Percentiles rank a stretch among this genome's conserved stretches.
Conservation (phyloP, 2,888 invertebrate genomes). For the Sinopyrophorus schimmeli region DNA sequence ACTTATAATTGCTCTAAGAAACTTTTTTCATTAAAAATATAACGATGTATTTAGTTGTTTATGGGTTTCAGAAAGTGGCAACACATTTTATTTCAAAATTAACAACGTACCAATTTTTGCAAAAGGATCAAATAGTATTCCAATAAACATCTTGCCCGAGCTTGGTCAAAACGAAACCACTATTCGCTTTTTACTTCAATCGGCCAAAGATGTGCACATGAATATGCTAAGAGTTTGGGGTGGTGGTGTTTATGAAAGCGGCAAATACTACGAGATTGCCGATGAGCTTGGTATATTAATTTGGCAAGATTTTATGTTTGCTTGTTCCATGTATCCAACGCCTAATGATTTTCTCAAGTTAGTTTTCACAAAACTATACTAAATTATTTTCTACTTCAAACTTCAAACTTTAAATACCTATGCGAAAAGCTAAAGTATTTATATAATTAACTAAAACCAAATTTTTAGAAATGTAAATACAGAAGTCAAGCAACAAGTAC, state of each 20-base stretch:
- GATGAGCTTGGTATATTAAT: slow-evolving; percentile 89
- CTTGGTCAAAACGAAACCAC: slow-evolving; percentile 60
- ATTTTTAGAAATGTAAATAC: slow-evolving; percentile 64
- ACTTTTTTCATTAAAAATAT: no score
- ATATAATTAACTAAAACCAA: neutral
- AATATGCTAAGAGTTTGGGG: slow-evolving; percentile 98
- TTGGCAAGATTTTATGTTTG: slow-evolving; percentile 99
- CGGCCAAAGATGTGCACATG: slow-evolving; percentile 80
- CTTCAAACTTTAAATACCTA: neutral
- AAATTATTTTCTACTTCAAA: neutral
- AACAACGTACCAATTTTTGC: slow-evolving; percentile 84
- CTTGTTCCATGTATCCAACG: slow-evolving; percentile 91
- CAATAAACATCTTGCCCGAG: slow-evolving; percentile 83
- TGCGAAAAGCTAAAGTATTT: neutral
- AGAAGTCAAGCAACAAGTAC: slow-evolving; percentile 82
- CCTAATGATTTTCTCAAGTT: slow-evolving; percentile 69
- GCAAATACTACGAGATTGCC: slow-evolving; percentile 84
- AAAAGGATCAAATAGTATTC: slow-evolving; percentile 95
- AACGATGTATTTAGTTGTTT: no score
- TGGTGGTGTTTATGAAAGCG: slow-evolving; percentile 93
- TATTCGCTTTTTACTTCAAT: slow-evolving; percentile 67
- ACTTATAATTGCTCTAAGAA: no score
- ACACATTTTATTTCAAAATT: slow-evolving; percentile 84
- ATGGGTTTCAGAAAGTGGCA: slow-evolving; percentile 59
- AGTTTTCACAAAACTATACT: neutral